Percentiles rank a stretch among this genome's conserved stretches.
phyloP scores from a whole-genome alignment of 2,797 vertebrate genomes.

The Vespertilio murinus region DNA sequence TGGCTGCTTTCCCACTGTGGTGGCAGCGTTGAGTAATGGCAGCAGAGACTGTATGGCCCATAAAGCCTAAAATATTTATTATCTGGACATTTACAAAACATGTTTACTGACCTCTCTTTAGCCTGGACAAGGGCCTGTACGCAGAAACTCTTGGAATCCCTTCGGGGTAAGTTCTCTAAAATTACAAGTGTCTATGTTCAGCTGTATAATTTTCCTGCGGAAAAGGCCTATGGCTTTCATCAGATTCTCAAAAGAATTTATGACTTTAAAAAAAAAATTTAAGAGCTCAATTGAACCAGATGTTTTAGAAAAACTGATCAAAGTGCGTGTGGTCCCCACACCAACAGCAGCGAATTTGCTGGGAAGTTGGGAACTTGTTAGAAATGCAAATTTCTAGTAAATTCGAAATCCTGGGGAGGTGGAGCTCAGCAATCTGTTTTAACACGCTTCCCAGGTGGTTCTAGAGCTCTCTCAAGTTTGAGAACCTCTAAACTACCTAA shows the following conservation, averaged over 20 bases:
- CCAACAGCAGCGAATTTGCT: neutral
- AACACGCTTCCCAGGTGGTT: neutral
- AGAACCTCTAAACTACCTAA: neutral
- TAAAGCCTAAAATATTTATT: neutral
- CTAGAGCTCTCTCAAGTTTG: neutral
- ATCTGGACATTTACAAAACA: neutral
- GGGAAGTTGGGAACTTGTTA: neutral
- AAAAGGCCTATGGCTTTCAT: conserved; percentile 8
- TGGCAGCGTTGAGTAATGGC: neutral
- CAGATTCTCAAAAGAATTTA: conserved; percentile 15
- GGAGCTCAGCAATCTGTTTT: neutral
- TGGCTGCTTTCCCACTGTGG: neutral
- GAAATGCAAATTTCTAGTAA: neutral
- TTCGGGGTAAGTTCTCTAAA: neutral
- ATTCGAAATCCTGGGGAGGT: neutral
- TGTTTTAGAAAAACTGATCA: neutral
- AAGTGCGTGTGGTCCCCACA: neutral
- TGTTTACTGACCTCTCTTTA: neutral
- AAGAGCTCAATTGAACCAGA: neutral
- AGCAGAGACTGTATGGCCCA: neutral
- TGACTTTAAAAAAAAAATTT: neutral
- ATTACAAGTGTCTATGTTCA: neutral
- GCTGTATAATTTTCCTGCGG: neutral
- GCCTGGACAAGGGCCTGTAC: neutral
- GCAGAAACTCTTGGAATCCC: neutral